Conservation (phyloP, 2,797 vertebrate genomes). For the Spea hammondii region DNA sequence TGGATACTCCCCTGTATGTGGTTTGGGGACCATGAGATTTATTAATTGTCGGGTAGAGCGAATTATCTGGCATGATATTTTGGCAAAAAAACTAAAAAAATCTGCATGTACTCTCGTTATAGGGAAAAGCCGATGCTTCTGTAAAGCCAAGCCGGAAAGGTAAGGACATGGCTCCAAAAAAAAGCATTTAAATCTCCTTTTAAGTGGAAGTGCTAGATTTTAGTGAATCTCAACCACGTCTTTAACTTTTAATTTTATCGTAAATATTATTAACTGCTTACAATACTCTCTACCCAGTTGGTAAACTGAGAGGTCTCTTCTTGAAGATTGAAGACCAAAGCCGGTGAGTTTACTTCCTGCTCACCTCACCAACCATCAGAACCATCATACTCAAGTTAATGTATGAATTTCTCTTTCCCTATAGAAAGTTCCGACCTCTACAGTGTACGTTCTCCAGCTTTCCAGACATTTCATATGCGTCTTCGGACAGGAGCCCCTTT, state of each 20-base stretch:
- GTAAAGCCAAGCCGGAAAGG: slow-evolving; percentile 13
- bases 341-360: slow-evolving; percentile 18
- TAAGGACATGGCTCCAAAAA: not conserved
- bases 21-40: too few species aligned
- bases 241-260: too few species aligned
- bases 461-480: slow-evolving; percentile 26
- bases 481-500: slow-evolving; percentile 33
- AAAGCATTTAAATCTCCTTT: too few species aligned
- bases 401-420: not conserved
- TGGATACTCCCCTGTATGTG: too few species aligned
- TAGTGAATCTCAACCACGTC: too few species aligned
- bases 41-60: too few species aligned
- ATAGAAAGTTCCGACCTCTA: slow-evolving; percentile 34
- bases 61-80: too few species aligned
- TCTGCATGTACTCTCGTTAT: not conserved
- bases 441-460: slow-evolving; percentile 30
- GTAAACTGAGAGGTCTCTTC: slow-evolving; percentile 29
- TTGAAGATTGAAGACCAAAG: slow-evolving; percentile 47
- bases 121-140: not conserved
- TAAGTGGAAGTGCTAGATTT: too few species aligned
- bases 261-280: not conserved
- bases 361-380: too few species aligned
- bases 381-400: not conserved
- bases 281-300: slow-evolving; percentile 12
- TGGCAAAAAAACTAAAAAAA: too few species aligned